phyloP scores from a whole-genome alignment of 2,113 vertebrate species.

The Callithrix jacchus region DNA sequence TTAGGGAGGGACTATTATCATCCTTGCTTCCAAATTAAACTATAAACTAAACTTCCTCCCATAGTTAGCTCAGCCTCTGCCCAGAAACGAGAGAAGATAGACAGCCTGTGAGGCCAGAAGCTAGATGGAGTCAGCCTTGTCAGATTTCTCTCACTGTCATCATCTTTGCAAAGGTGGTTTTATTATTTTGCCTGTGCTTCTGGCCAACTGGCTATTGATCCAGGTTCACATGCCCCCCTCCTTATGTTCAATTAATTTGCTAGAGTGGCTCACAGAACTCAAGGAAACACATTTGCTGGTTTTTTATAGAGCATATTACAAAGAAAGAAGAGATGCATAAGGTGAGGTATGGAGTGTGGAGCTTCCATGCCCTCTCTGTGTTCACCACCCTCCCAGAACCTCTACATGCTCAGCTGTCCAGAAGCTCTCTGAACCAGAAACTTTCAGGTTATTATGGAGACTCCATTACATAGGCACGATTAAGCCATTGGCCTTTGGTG shows the following conservation, averaged over 20 bases:
- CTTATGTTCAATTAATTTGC: background rate
- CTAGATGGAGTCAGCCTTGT: too few relatives aligned
- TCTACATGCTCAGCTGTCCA: background rate
- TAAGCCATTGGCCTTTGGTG: background rate
- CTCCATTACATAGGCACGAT: background rate
- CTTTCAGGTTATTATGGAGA: background rate
- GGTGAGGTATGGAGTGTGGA: background rate
- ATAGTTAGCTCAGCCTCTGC: too few relatives aligned
- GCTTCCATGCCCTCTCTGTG: background rate
- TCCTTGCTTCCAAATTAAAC: too few relatives aligned
- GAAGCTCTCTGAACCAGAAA: background rate
- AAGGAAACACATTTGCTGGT: background rate
- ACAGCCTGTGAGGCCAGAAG: too few relatives aligned
- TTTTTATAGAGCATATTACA: background rate
- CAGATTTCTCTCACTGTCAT: too few relatives aligned
- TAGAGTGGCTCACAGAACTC: background rate
- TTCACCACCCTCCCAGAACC: background rate
- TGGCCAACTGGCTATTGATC: background rate
- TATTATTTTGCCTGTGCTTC: background rate
- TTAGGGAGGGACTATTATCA: too few relatives aligned
- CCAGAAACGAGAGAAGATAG: too few relatives aligned
- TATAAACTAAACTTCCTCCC: too few relatives aligned
- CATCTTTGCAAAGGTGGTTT: too few relatives aligned
- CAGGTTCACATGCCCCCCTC: background rate
- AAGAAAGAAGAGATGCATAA: background rate